Evolutionary conservation across 1,140 invertebrate species (phyloP).

Genomic region (Mamestra configurata): DNA sequence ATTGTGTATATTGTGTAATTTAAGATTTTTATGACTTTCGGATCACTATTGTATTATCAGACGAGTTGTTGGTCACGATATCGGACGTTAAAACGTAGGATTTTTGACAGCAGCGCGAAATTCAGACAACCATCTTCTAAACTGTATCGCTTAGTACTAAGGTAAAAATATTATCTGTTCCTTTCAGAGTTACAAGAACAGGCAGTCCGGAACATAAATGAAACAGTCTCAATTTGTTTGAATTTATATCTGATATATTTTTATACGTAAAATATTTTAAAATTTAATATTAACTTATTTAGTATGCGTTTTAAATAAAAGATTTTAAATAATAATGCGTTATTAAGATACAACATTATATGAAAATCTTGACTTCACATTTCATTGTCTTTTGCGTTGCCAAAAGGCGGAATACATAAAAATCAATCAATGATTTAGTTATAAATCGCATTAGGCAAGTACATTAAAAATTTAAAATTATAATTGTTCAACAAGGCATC

Average conservation of each 20-base stretch:
- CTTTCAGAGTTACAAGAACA: slow-evolving; percentile 62
- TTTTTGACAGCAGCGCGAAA: no score
- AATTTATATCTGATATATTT: slow-evolving; percentile 11
- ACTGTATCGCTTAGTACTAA: no score
- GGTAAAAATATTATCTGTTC: background rate
- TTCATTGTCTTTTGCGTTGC: background rate
- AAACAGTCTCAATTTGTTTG: background rate
- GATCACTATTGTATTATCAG: no score
- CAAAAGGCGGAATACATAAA: no score
- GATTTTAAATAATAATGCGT: background rate
- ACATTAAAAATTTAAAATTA: background rate
- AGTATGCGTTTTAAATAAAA: background rate
- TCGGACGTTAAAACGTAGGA: no score
- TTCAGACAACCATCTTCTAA: no score
- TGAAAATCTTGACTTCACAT: no score
- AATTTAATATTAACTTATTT: slow-evolving; percentile 14
- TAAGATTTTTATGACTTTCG: no score
- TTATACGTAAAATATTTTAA: slow-evolving; percentile 25
- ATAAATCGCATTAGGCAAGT: background rate
- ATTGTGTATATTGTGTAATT: no score
- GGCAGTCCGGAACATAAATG: background rate
- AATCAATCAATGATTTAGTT: no score
- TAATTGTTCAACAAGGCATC: slow-evolving; percentile 52
- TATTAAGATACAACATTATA: background rate
- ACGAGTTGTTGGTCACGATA: no score